A percentile compares a stretch with the other conserved stretches of the same genome.
Evolutionary conservation across 2,888 invertebrate species (phyloP).

Genomic region (Hemistola chrysoprasaria): DNA sequence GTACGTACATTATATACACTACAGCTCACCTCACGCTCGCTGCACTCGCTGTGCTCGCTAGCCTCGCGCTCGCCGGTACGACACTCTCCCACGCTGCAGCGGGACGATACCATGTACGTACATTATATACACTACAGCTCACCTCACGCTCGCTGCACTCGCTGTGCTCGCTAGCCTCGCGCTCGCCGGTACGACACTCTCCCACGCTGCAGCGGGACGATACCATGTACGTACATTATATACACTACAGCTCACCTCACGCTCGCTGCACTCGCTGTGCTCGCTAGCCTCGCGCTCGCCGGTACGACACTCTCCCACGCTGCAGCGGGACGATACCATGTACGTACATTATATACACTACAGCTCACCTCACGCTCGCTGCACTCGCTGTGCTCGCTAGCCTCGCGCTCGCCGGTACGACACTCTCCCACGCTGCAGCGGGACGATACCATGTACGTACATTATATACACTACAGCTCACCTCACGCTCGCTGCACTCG

Average conservation of each 20-base stretch:
- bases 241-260: constrained; percentile 54
- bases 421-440: too few species aligned
- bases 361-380: neutral
- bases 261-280: constrained; percentile 74
- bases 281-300: constrained; percentile 50
- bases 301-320: constrained; percentile 60
- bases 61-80: constrained; percentile 40
- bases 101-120: constrained; percentile 66
- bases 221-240: constrained; percentile 50
- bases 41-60: constrained; percentile 73
- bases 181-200: constrained; percentile 50
- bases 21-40: constrained; percentile 68
- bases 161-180: constrained; percentile 60
- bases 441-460: too few species aligned
- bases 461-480: too few species aligned
- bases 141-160: constrained; percentile 76
- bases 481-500: neutral
- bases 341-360: constrained; percentile 27
- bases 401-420: too few species aligned
- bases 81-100: constrained; percentile 65
- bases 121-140: constrained; percentile 32
- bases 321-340: constrained; percentile 70
- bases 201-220: constrained; percentile 69
- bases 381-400: neutral
- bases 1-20: constrained; percentile 34